These are phyloP conservation scores for Rhyacophila brunnea DNA, from an alignment of 1,140 invertebrate genomes.

Conservation along the genomic window DNA sequence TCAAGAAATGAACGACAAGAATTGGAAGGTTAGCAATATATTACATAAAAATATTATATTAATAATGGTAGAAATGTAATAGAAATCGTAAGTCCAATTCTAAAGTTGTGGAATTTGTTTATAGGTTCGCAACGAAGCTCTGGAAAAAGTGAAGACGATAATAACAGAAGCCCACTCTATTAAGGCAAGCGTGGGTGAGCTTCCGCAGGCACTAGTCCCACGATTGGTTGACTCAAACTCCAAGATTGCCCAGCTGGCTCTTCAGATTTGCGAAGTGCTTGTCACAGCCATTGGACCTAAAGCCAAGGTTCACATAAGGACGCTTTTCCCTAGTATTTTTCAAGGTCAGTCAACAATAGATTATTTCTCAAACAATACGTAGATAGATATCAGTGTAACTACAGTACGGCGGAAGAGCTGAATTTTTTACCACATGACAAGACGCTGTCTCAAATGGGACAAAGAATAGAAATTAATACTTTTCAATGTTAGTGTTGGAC, in stretches of 20 bases:
- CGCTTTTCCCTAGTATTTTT: slow-evolving; percentile 82
- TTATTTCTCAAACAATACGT: too few species aligned
- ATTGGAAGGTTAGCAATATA: slow-evolving; percentile 74
- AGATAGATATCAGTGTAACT: too few species aligned
- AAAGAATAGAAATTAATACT: too few species aligned
- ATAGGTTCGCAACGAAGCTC: slow-evolving; percentile 77
- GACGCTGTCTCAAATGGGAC: too few species aligned
- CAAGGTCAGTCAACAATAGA: slow-evolving; percentile 57
- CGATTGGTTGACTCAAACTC: slow-evolving; percentile 87
- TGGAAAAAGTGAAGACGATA: slow-evolving; percentile 76
- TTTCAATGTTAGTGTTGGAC: too few species aligned
- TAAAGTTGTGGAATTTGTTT: background rate
- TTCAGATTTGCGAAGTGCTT: slow-evolving; percentile 78
- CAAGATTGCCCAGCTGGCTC: slow-evolving; percentile 79
- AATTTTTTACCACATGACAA: too few species aligned
- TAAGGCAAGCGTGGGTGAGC: slow-evolving; percentile 77
- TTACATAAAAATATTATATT: slow-evolving; percentile 1
- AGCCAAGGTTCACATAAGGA: slow-evolving; percentile 75
- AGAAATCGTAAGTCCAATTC: background rate
- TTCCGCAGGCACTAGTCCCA: slow-evolving; percentile 73
- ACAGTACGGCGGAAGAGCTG: too few species aligned
- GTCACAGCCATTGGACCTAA: slow-evolving; percentile 78
- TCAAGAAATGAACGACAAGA: slow-evolving; percentile 85
- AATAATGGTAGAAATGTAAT: too few species aligned
- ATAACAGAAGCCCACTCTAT: slow-evolving; percentile 77